Conservation (phyloP, 2,113 vertebrate genomes). For the Ovibos moschatus region DNA sequence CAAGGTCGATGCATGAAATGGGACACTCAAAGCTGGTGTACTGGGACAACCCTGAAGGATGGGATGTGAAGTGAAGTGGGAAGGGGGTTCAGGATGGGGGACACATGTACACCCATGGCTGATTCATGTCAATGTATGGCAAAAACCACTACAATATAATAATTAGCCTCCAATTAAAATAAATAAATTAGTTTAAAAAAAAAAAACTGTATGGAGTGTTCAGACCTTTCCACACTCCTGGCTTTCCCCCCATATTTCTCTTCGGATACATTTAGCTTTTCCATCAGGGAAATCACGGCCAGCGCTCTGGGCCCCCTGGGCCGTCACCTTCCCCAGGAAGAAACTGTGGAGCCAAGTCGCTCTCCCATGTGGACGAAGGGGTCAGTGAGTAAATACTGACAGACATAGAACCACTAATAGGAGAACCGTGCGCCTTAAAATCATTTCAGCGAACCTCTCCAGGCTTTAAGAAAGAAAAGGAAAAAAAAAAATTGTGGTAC, state of each 20-base stretch:
- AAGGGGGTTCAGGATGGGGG: neutral
- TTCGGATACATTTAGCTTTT: neutral
- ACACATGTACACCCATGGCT: neutral
- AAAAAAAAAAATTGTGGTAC: neutral
- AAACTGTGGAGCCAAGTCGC: neutral
- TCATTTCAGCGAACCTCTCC: neutral
- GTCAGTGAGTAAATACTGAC: neutral
- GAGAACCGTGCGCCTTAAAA: fast-evolving
- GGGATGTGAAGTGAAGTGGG: neutral
- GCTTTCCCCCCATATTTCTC: neutral
- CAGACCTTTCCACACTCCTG: neutral
- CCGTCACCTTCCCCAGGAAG: neutral
- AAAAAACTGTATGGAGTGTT: neutral
- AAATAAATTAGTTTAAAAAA: neutral
- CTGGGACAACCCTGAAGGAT: neutral
- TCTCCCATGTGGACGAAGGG: neutral
- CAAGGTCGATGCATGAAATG: neutral
- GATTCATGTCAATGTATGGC: neutral
- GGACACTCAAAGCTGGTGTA: neutral
- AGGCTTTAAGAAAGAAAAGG: too few species aligned
- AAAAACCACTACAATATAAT: neutral
- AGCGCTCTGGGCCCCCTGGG: too few species aligned
- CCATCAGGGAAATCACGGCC: neutral
- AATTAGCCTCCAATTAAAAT: neutral
- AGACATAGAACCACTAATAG: too few species aligned